A percentile compares a stretch with the other conserved stretches of the same genome.
These are phyloP conservation scores for Pomatorhinus ruficollis DNA, from an alignment of 2,113 vertebrate genomes.

Conservation along the genomic window DNA sequence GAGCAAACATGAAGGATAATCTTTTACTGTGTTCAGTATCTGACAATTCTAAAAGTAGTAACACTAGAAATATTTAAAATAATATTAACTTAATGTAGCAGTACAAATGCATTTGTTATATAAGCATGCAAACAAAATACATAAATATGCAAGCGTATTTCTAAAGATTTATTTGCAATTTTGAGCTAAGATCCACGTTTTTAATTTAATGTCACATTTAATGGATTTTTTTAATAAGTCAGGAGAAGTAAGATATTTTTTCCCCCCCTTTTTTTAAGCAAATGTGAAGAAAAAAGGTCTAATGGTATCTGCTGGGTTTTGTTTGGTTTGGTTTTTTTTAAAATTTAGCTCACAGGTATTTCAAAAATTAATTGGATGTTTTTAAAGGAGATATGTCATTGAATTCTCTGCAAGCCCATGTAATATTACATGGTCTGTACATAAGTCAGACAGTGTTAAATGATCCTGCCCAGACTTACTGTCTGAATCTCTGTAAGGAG, in stretches of 20 bases:
- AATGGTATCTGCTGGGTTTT: not conserved
- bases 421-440: not conserved
- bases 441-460: not conserved
- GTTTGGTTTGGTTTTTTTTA: not conserved
- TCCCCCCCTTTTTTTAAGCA: fast-evolving
- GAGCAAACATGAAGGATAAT: not conserved
- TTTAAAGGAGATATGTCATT: not conserved
- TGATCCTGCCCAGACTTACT: not conserved
- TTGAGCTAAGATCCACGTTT: not conserved
- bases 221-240: not conserved
- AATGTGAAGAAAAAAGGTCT: not conserved
- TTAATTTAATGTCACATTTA: not conserved
- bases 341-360: not conserved
- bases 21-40: not conserved
- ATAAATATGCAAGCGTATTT: not conserved
- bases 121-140: not conserved
- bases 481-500: not conserved
- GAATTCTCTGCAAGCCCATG: not conserved
- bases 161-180: not conserved
- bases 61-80: not conserved
- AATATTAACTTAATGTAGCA: not conserved
- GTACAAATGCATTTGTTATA: not conserved
- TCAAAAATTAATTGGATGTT: not conserved
- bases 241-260: not conserved
- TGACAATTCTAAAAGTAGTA: not conserved